A percentile compares a stretch with the other conserved stretches of the same genome.
Evolutionary conservation across 2,888 invertebrate species (phyloP).

Genomic region (Folsomia manolachei): DNA sequence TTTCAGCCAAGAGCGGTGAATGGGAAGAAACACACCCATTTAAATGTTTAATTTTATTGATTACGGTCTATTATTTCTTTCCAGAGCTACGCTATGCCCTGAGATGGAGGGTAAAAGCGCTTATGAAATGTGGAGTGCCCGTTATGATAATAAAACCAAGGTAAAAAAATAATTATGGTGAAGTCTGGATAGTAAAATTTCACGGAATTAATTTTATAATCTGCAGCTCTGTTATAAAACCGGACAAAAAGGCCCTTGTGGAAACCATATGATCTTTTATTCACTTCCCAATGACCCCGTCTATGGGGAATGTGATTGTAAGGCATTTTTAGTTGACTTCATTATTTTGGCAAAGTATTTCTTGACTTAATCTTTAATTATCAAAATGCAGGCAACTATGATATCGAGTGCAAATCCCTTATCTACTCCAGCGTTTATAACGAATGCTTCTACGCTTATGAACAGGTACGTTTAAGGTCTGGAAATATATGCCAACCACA

Average conservation of each 20-base stretch:
- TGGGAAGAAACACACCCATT: conserved; percentile 9
- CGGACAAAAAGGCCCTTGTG: conserved; percentile 50
- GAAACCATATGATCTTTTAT: conserved; percentile 51
- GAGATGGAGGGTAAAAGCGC: conserved; percentile 40
- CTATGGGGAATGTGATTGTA: conserved; percentile 48
- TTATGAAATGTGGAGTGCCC: conserved; percentile 47
- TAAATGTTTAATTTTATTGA: conserved; percentile 32
- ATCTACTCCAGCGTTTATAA: conserved; percentile 49
- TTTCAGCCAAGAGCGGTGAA: not conserved
- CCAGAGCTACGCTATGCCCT: conserved; percentile 46
- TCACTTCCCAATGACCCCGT: conserved; percentile 41
- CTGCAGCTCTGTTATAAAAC: conserved; percentile 49
- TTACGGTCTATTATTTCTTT: conserved; percentile 20
- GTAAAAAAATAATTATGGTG: too few species aligned
- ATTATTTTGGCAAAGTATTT: not conserved
- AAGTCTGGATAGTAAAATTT: too few species aligned
- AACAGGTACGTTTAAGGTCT: conserved; percentile 45
- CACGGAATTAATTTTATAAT: too few species aligned
- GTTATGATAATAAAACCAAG: conserved; percentile 29
- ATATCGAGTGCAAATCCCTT: conserved; percentile 49
- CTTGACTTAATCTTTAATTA: not conserved
- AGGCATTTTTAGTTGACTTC: not conserved
- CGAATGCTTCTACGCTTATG: conserved; percentile 50
- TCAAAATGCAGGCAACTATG: conserved; percentile 38
- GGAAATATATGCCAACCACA: too few species aligned